Percentiles rank a stretch among this genome's conserved stretches.
Evolutionary conservation across 2,113 vertebrate genomes (phyloP).

Genomic region (Cavia aperea): DNA sequence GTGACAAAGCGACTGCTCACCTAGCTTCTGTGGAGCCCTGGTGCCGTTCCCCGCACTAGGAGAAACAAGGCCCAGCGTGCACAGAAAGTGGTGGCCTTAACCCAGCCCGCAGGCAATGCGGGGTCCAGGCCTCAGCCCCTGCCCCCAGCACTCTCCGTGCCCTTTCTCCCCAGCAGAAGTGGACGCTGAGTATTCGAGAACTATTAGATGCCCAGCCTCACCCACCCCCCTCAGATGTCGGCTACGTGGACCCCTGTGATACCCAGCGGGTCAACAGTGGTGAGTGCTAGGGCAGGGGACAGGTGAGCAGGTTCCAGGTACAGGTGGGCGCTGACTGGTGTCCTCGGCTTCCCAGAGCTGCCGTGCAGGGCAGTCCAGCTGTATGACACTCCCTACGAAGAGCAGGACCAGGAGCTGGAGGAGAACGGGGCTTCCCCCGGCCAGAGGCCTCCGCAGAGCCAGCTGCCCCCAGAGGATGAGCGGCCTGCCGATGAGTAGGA

Average conservation of each 20-base stretch:
- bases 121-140: background rate
- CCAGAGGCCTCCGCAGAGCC: slow-evolving; percentile 74
- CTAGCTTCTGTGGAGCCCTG: background rate
- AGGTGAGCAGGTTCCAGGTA: background rate
- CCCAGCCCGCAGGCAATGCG: background rate
- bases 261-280: slow-evolving; percentile 80
- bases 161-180: slow-evolving; percentile 71
- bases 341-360: slow-evolving; percentile 24
- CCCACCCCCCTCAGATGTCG: slow-evolving; percentile 72
- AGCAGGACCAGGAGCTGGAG: slow-evolving; percentile 73
- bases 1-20: background rate
- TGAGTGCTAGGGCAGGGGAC: slow-evolving; percentile 58
- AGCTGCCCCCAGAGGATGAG: slow-evolving; percentile 90
- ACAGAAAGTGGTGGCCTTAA: background rate
- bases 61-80: background rate
- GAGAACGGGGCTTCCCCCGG: slow-evolving; percentile 59
- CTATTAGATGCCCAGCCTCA: slow-evolving; percentile 87
- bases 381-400: slow-evolving; percentile 90
- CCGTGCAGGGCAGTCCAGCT: slow-evolving; percentile 71
- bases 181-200: slow-evolving; percentile 84
- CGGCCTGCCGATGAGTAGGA: slow-evolving; percentile 93
- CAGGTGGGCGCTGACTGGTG: background rate
- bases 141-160: background rate
- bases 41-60: background rate
- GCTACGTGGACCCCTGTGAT: slow-evolving; percentile 88